Percentiles rank a stretch among this genome's conserved stretches.
phyloP scores from a whole-genome alignment of 2,888 invertebrate species.

The Blastobasis lacticolella region DNA sequence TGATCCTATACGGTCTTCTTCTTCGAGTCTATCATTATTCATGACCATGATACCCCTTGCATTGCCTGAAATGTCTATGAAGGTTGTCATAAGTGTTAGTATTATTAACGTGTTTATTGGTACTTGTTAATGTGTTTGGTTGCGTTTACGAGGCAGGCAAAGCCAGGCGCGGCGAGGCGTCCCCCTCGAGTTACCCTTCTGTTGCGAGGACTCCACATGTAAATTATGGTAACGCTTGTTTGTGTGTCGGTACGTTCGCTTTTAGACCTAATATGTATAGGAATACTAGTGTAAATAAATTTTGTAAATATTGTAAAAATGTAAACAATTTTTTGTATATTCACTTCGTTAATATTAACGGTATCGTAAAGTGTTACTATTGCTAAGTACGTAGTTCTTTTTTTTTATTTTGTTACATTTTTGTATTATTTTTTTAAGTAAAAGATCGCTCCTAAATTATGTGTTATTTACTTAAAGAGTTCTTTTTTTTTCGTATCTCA shows the following conservation, averaged over 20 bases:
- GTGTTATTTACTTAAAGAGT: too few species aligned
- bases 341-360: conserved; percentile 36
- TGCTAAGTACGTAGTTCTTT: conserved; percentile 32
- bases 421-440: conserved; percentile 27
- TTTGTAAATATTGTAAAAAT: conserved; percentile 52
- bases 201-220: conserved; percentile 16
- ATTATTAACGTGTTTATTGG: too few species aligned
- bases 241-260: conserved; percentile 16
- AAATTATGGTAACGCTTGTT: conserved; percentile 30
- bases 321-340: conserved; percentile 49
- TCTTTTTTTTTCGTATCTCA: too few species aligned
- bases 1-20: too few species aligned
- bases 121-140: too few species aligned
- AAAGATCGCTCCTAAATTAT: conserved; percentile 38
- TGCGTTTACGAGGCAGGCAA: too few species aligned
- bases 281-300: conserved; percentile 32
- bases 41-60: too few species aligned
- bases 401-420: conserved; percentile 42
- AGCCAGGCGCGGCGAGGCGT: too few species aligned
- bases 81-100: too few species aligned
- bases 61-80: too few species aligned
- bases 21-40: too few species aligned
- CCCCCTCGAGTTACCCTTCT: too few species aligned
- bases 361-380: not conserved
- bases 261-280: conserved; percentile 1